Percentiles rank a stretch among this genome's conserved stretches.
Conservation (phyloP, 2,113 vertebrate genomes). For the Holacanthus passer region DNA sequence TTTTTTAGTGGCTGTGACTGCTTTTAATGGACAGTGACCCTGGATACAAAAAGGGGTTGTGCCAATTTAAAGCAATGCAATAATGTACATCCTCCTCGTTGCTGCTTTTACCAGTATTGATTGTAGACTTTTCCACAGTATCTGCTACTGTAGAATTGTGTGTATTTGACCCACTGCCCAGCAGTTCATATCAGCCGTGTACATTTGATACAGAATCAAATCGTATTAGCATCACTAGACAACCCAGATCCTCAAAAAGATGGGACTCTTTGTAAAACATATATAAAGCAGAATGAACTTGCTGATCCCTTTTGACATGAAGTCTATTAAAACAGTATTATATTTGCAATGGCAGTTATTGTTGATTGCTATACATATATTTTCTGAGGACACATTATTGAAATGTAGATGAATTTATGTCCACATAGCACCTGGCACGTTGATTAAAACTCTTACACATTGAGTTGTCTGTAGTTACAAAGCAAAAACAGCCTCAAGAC, state of each 20-base stretch:
- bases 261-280: no score
- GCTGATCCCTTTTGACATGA: no score
- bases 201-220: neutral
- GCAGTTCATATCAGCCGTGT: neutral
- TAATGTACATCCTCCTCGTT: neutral
- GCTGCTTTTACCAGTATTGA: neutral
- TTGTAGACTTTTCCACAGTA: conserved; percentile 1
- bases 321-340: no score
- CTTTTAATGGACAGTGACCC: conserved; percentile 6
- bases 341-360: neutral
- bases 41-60: conserved; percentile 5
- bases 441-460: neutral
- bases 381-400: neutral
- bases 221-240: neutral
- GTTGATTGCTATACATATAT: neutral
- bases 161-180: neutral
- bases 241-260: no score
- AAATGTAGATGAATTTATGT: neutral
- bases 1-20: conserved; percentile 3
- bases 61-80: neutral
- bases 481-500: neutral
- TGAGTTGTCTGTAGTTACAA: neutral
- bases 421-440: neutral
- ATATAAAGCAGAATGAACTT: no score
- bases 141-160: neutral